These are phyloP conservation scores for Tenebrosternarchus preto DNA, from an alignment of 2,113 vertebrate species.

Conservation along the genomic window DNA sequence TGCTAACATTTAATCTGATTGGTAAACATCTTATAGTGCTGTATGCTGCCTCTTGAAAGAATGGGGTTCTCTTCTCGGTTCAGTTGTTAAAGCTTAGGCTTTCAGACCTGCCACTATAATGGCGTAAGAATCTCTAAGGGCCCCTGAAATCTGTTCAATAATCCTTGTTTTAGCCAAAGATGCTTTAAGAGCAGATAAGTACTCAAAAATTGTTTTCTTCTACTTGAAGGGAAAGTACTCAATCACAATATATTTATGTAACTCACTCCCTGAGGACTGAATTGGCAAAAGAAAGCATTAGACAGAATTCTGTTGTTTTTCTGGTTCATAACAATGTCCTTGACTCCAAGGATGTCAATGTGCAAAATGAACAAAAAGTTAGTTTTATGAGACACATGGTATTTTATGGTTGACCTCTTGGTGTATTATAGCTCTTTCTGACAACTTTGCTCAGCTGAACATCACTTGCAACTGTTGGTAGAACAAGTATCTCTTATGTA, in stretches of 20 bases:
- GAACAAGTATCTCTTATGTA: no score
- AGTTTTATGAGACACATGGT: no score
- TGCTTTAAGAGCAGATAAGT: slow-evolving; percentile 22
- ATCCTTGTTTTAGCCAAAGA: slow-evolving; percentile 4
- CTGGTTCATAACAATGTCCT: neutral
- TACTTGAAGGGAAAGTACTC: neutral
- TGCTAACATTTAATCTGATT: slow-evolving; percentile 26
- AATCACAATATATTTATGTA: neutral
- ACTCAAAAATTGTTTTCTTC: slow-evolving; percentile 1
- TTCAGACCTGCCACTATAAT: slow-evolving; percentile 30
- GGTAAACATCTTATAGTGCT: slow-evolving; percentile 42
- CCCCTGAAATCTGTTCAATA: slow-evolving; percentile 9
- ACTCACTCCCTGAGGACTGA: neutral
- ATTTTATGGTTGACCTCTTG: no score
- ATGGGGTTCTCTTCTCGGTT: slow-evolving; percentile 34
- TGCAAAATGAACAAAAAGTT: neutral
- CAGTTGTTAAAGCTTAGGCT: slow-evolving; percentile 26
- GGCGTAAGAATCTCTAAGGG: slow-evolving; percentile 1
- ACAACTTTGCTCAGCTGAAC: no score
- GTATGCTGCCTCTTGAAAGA: slow-evolving; percentile 28
- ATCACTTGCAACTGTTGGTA: no score
- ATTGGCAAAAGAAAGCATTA: neutral
- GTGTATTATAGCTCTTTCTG: no score
- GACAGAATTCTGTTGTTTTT: neutral
- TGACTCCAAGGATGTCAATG: neutral